These are phyloP conservation scores for Macquaria australasica DNA, from an alignment of 2,113 vertebrate species.

Conservation along the genomic window DNA sequence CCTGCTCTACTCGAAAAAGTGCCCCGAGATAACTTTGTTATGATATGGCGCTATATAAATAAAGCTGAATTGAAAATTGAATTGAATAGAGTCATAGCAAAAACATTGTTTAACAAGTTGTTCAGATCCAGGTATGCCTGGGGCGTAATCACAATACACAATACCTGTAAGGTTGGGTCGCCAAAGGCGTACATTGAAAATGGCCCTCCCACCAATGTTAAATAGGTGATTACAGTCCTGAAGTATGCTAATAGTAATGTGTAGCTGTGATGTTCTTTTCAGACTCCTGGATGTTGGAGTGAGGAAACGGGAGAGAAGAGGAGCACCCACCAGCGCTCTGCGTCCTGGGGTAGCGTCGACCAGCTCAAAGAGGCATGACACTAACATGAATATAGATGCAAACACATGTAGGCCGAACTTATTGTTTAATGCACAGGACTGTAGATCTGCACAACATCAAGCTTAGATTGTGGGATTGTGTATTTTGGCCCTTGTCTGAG, in stretches of 20 bases:
- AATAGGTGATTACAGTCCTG: too few species aligned
- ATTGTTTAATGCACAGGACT: neutral
- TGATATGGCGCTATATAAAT: too few species aligned
- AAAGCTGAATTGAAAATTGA: too few species aligned
- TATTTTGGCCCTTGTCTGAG: neutral
- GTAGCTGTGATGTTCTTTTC: constrained; percentile 50
- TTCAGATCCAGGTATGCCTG: neutral
- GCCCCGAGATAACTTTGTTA: too few species aligned
- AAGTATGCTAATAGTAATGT: neutral
- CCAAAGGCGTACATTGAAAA: too few species aligned
- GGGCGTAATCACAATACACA: too few species aligned
- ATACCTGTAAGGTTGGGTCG: too few species aligned
- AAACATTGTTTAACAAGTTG: rapidly evolving
- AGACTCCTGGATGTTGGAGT: constrained; percentile 95
- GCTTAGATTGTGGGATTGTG: neutral
- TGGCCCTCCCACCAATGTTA: too few species aligned
- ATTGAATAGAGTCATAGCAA: neutral
- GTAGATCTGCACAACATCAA: neutral
- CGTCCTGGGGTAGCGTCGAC: constrained; percentile 93
- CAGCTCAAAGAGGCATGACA: constrained; percentile 91
- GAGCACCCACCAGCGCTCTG: constrained; percentile 90
- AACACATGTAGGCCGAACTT: neutral
- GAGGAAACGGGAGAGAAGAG: constrained; percentile 87
- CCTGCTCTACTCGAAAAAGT: too few species aligned
- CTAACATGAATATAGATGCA: neutral